Percentiles rank a stretch among this genome's conserved stretches.
These are phyloP conservation scores for Morelia viridis DNA, from an alignment of 2,797 vertebrate species.

Conservation along the genomic window DNA sequence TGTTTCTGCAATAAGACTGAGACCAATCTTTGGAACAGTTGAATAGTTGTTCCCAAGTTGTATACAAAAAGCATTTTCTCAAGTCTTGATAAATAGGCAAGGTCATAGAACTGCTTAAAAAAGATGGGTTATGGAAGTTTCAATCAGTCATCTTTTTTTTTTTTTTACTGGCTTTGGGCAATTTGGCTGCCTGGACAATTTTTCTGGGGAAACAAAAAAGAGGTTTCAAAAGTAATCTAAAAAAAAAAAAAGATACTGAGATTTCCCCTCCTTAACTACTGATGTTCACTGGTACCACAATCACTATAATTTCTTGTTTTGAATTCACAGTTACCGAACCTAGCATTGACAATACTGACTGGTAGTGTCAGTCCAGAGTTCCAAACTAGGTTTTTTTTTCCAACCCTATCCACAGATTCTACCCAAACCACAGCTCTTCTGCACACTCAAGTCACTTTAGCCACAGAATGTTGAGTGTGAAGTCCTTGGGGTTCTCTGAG, in stretches of 20 bases:
- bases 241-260: background rate
- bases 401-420: background rate
- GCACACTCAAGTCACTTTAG: background rate
- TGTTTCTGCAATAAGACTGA: background rate
- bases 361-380: background rate
- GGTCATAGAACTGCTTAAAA: background rate
- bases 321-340: background rate
- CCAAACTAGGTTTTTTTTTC: background rate
- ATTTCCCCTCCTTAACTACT: background rate
- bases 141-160: background rate
- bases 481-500: too few species aligned
- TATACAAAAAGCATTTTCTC: slow-evolving; percentile 5
- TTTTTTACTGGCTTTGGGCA: background rate
- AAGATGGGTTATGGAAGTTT: background rate
- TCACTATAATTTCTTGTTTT: background rate
- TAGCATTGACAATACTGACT: background rate
- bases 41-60: background rate
- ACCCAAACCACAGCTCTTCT: background rate
- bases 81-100: background rate
- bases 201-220: background rate
- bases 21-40: background rate
- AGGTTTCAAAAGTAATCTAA: background rate
- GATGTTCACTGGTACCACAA: background rate
- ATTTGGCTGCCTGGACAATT: background rate
- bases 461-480: background rate